Evolutionary conservation across 2,113 vertebrate species (phyloP), one percentile per base, ranked within the genome.

Genomic region (Heterotis niloticus): DNA sequence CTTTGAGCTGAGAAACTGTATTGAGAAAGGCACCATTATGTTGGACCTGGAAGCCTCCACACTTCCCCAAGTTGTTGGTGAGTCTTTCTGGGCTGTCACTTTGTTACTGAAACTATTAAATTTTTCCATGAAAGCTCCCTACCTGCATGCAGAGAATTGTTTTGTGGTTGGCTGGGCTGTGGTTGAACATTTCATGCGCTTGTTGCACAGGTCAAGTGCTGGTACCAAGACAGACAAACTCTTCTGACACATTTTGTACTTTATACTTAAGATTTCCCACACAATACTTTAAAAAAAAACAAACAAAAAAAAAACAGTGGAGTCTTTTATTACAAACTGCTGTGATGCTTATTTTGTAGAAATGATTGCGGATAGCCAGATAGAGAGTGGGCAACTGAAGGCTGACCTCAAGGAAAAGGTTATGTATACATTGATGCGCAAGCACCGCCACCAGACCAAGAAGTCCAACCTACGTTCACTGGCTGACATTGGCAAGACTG

Each of bases 381-480:
- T 99, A 0, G 95, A 96, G 88, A 90, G 78, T 0, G 96, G 96
- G 2, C 94, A 95, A 34, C 29, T 99, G 88, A 98, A 94, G 82
- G 13, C 92, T 0, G 96, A 98, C 0, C 91, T 96, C 83, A 99
- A 95, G 91, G 98, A 99, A 86, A 96, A 96, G 85, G 94, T 99
- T 82, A 93, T 94, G 83, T 99, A 96, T 86, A 97, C 96, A 0
- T 84, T 99, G 86, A 93, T 99, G 17, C 90, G 97, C 83, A 96
- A 93, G 81, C 98, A 99, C 83, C 94, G 96, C 34, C 98, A 99
- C 87, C 98, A 99, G 91, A 99, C 98, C 87, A 99, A 99, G 92
- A 99, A 99, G 81, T 99, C 98, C 88, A 99, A 99, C 91, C 91
- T 99, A 78, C 97, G 98, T 28, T 99, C 98, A 0, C 90, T 99